Evolutionary conservation across 2,113 vertebrate species (phyloP).

Genomic region (Upupa epops): DNA sequence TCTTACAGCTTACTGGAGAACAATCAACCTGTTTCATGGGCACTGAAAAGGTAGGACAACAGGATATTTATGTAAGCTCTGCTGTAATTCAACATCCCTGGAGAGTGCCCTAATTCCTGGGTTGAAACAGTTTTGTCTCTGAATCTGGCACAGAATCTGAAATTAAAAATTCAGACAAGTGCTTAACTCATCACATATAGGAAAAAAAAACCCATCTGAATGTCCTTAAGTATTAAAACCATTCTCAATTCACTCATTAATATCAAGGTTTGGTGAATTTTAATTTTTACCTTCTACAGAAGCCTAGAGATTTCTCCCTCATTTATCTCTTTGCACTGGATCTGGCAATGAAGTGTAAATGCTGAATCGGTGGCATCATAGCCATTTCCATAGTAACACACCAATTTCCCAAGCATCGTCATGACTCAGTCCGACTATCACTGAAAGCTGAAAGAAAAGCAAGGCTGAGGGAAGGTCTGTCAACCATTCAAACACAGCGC

Average conservation of each 20-base stretch:
- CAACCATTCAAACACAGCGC: background rate
- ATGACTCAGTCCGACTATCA: background rate
- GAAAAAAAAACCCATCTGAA: background rate
- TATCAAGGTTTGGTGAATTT: background rate
- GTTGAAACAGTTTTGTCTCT: background rate
- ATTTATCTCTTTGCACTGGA: background rate
- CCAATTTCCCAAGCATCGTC: background rate
- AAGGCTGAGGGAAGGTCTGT: background rate
- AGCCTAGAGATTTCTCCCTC: background rate
- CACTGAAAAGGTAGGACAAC: background rate
- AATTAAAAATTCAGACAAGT: background rate
- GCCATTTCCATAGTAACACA: constrained; percentile 42
- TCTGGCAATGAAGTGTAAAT: background rate
- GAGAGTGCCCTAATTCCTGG: fast-evolving
- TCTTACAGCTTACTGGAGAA: background rate
- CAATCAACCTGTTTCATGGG: background rate
- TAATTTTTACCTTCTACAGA: background rate
- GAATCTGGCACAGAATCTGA: background rate
- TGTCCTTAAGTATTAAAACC: background rate
- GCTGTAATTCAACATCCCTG: background rate
- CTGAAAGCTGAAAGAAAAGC: background rate
- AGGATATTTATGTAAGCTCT: background rate
- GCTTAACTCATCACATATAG: background rate
- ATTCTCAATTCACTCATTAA: background rate
- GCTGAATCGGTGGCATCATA: background rate